Evolutionary conservation across 2,113 vertebrate species (phyloP), one percentile per base, ranked within the genome.

Genomic region (Mormyrus iriodes): DNA sequence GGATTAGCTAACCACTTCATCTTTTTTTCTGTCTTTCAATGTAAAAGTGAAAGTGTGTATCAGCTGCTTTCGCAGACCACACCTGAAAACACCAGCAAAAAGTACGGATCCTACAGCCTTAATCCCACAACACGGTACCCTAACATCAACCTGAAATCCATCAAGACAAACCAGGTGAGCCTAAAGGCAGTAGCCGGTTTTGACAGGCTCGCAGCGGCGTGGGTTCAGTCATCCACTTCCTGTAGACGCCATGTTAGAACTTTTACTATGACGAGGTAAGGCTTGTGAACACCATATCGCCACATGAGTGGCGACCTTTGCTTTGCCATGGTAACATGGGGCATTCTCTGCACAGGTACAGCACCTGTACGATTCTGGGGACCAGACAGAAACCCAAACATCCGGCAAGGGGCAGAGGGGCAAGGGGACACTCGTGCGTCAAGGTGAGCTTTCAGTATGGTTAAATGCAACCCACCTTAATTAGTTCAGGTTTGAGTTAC

Each of bases 21-120:
- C 24, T 7, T 46, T 42, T 76, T 2, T 79, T 42, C n/a, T 1
- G 13, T 83, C 83, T 24, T 27, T 2, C 61, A 85, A 61, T 49
- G 58, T 42, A 13, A 12, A 94, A 99, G 98, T 88, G 98, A 99
- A 85, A 98, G 98, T 53, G 88, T 98, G 87, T 99, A 99, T 93
- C 97, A 98, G 95, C 94, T 93, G 73, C 95, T 99, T 61, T 99
- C 98, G 0, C 98, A 99, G 93, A 99, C 98, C 0, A 97, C 97
- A 0, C 97, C 98, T 0, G 97, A 97, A 88, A 99, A 99, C 95
- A 98, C 96, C 94, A 96, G 96, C 90, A 98, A 98, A 92, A 98
- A 97, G 39, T 90, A 97, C 82, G 92, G 88, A 1, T 93, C 92
- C 85, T 99, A 97, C 91, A 97, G 96, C 94, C 96, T 99, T 3